Evolutionary conservation across 2,113 vertebrate species (phyloP).

Genomic region (Vidua chalybeata): DNA sequence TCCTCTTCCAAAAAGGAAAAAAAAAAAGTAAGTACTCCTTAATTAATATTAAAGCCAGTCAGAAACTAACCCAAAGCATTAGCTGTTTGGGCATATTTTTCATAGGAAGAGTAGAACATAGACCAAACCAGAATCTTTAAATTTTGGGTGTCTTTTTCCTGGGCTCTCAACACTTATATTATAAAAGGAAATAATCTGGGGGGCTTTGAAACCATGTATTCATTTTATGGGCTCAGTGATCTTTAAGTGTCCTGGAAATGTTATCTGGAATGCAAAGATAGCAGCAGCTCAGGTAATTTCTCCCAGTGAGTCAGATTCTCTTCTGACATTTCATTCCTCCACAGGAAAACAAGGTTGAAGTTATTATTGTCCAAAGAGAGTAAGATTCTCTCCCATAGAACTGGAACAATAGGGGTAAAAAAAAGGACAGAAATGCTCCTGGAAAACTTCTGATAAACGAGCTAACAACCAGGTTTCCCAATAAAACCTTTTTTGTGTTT

Average conservation of each 20-base stretch:
- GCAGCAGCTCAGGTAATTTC: background rate
- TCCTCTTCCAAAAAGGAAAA: background rate
- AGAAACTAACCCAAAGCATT: background rate
- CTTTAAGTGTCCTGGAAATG: background rate
- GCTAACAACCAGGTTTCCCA: background rate
- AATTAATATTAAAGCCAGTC: background rate
- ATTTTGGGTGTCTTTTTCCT: background rate
- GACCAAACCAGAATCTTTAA: background rate
- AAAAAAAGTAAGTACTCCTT: background rate
- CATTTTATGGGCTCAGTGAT: background rate
- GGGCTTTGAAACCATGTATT: background rate
- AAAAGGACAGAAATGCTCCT: background rate
- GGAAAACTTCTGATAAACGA: background rate
- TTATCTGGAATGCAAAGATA: background rate
- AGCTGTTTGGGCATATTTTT: background rate
- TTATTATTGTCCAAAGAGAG: background rate
- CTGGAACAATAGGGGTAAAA: background rate
- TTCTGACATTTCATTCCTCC: background rate
- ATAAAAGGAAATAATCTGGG: background rate
- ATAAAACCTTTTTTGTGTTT: background rate
- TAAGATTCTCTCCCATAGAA: background rate
- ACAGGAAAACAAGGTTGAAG: background rate
- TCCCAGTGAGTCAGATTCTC: background rate
- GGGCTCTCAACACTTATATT: background rate
- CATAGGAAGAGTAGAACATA: background rate